phyloP scores from a whole-genome alignment of 2,888 invertebrate genomes.

The Nineta flava region DNA sequence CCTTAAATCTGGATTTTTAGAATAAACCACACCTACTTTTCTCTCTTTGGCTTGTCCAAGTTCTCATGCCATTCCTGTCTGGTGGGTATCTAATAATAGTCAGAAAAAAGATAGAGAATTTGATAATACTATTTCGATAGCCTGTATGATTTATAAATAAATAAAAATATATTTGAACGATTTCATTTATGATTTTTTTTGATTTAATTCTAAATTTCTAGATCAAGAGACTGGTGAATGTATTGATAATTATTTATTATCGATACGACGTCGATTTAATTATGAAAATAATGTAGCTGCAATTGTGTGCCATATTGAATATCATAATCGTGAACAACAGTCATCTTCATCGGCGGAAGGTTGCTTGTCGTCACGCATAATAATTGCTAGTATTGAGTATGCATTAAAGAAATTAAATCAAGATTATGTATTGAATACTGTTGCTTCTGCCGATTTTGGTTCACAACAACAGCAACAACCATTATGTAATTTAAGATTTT shows the following conservation, averaged over 20 bases:
- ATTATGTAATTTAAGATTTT: slow-evolving; percentile 59
- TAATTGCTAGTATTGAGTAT: slow-evolving; percentile 39
- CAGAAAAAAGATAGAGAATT: too few relatives aligned
- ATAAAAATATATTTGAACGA: too few relatives aligned
- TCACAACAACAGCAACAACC: too few relatives aligned
- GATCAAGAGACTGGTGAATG: slow-evolving; percentile 86
- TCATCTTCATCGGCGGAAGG: slow-evolving; percentile 22
- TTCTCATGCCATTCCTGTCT: too few relatives aligned
- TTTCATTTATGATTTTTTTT: too few relatives aligned
- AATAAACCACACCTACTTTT: too few relatives aligned
- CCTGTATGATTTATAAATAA: too few relatives aligned
- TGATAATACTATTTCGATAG: too few relatives aligned
- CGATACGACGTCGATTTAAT: slow-evolving; percentile 73
- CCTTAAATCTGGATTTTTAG: too few relatives aligned
- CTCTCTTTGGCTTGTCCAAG: too few relatives aligned
- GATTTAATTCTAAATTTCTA: slow-evolving; percentile 24
- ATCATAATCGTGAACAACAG: slow-evolving; percentile 26
- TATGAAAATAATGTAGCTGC: slow-evolving; percentile 78
- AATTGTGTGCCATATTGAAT: slow-evolving; percentile 60
- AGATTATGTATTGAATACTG: slow-evolving; percentile 31
- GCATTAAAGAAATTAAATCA: slow-evolving; percentile 31
- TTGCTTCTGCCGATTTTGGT: too few relatives aligned
- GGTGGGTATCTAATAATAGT: too few relatives aligned
- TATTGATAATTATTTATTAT: slow-evolving; percentile 65
- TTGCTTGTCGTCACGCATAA: slow-evolving; percentile 30